A percentile compares a stretch with the other conserved stretches of the same genome.
phyloP scores from a whole-genome alignment of 1,140 invertebrate species.

The Anastatus disparis region DNA sequence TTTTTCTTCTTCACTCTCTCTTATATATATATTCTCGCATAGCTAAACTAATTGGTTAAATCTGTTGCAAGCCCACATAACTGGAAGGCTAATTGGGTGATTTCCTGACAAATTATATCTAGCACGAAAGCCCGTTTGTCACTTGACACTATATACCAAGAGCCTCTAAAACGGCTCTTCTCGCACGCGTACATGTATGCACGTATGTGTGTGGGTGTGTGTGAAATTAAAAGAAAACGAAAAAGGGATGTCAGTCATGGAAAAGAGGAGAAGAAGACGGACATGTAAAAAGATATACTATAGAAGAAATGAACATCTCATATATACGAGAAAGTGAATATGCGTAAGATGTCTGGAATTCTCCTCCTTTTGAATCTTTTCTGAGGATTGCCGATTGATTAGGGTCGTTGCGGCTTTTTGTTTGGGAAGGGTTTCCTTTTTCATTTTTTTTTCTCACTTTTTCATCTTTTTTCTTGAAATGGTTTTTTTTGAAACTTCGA shows the following conservation, averaged over 20 bases:
- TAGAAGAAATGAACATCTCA: no score
- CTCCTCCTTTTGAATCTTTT: no score
- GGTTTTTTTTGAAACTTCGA: no score
- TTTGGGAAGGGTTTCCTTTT: no score
- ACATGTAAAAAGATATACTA: background rate
- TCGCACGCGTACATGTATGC: conserved; percentile 30
- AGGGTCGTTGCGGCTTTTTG: no score
- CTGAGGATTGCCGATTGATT: no score
- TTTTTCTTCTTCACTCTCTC: no score
- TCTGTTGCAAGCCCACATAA: conserved; percentile 69
- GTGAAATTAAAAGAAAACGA: conserved; percentile 37
- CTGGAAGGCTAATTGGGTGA: conserved; percentile 68
- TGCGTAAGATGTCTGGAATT: no score
- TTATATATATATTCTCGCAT: no score
- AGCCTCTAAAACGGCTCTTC: no score
- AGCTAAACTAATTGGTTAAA: conserved; percentile 69
- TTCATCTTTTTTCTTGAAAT: background rate
- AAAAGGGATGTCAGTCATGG: conserved; percentile 30
- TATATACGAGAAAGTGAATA: no score
- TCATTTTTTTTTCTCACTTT: background rate
- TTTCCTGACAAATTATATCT: conserved; percentile 69
- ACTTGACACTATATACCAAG: conserved; percentile 64
- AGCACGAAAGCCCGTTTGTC: conserved; percentile 64
- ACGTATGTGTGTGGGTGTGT: no score
- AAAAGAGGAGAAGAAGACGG: background rate